Conservation (phyloP, 2,888 invertebrate genomes). For the Gymnoscelis rufifasciata region DNA sequence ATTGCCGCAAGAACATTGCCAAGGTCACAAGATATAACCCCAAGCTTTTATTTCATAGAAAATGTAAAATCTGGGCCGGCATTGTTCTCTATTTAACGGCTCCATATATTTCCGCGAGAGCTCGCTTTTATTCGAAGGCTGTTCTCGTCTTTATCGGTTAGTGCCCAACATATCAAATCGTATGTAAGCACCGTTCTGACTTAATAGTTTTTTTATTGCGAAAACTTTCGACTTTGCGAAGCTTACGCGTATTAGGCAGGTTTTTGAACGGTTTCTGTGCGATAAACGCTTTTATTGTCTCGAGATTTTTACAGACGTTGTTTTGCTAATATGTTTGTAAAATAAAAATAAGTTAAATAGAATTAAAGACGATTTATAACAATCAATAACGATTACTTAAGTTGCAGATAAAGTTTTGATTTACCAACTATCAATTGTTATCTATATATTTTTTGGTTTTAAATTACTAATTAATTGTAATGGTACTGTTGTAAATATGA, state of each 20-base stretch:
- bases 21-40: slow-evolving; percentile 1
- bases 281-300: background rate
- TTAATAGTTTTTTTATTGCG: slow-evolving; percentile 19
- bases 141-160: slow-evolving; percentile 22
- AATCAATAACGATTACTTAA: no score
- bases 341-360: no score
- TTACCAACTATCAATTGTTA: no score
- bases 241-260: background rate
- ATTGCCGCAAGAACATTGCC: background rate
- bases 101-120: slow-evolving; percentile 17
- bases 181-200: slow-evolving; percentile 17
- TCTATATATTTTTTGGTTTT: no score
- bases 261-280: background rate
- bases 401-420: no score
- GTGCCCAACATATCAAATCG: slow-evolving; percentile 21
- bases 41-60: slow-evolving; percentile 12
- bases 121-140: slow-evolving; percentile 21
- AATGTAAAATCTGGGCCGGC: slow-evolving; percentile 13
- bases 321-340: background rate
- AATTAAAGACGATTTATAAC: no score
- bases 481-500: no score
- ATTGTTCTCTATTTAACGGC: slow-evolving; percentile 15
- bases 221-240: slow-evolving; percentile 10
- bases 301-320: background rate
- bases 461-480: no score